phyloP scores from a whole-genome alignment of 2,888 invertebrate genomes.

The Osmoderma eremita region DNA sequence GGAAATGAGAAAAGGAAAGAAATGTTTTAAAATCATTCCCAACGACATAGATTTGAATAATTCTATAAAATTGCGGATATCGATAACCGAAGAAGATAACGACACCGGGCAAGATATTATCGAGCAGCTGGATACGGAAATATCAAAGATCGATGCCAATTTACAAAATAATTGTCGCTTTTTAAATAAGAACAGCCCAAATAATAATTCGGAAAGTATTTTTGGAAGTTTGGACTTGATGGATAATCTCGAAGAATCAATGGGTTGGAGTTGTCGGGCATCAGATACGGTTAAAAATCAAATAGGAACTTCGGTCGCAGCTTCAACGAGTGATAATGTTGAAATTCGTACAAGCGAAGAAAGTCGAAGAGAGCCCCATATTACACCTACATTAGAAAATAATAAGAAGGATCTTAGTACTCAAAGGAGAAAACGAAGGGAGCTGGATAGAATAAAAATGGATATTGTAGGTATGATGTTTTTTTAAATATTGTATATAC shows the following conservation, averaged over 20 bases:
- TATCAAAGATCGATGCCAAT: slow-evolving; percentile 33
- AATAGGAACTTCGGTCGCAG: not conserved
- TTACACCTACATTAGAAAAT: not conserved
- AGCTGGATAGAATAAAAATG: slow-evolving; percentile 47
- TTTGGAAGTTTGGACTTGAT: slow-evolving; percentile 17
- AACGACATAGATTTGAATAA: not conserved
- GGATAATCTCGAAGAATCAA: not conserved
- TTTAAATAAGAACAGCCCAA: not conserved
- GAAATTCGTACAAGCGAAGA: too few species aligned
- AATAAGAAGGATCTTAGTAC: not conserved
- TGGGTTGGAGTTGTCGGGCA: not conserved
- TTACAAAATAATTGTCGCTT: slow-evolving; percentile 24
- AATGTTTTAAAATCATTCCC: slow-evolving; percentile 34
- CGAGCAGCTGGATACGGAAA: slow-evolving; percentile 31
- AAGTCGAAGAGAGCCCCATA: not conserved
- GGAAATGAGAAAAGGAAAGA: slow-evolving; percentile 17
- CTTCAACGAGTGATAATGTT: not conserved
- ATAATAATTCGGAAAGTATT: slow-evolving; percentile 14
- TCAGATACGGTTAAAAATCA: not conserved
- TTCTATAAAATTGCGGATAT: slow-evolving; percentile 19
- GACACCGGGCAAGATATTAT: slow-evolving; percentile 18
- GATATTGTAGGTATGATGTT: slow-evolving; percentile 47
- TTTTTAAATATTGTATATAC: not conserved
- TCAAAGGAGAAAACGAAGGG: slow-evolving; percentile 32
- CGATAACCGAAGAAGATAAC: slow-evolving; percentile 18